Evolutionary conservation across 1,140 invertebrate genomes (phyloP), one percentile per base, ranked within the genome.

Genomic region (Panulirus ornatus): DNA sequence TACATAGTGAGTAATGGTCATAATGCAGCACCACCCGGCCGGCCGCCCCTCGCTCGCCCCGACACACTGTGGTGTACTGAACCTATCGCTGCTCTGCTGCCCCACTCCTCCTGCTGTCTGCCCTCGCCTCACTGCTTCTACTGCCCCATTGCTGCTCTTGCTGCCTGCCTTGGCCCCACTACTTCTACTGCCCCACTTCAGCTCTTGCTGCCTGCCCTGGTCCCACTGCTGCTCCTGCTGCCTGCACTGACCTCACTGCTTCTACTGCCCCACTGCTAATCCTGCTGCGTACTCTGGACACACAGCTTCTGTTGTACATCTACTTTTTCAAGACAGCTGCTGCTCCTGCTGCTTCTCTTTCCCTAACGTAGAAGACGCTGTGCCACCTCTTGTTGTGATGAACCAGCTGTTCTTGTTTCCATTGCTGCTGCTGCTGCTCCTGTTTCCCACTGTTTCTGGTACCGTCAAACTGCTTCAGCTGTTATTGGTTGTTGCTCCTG

Each of bases 1-100:
- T 88, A 88, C 85, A 51, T 54, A 6, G 44, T 88, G 85, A 88
- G 75, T 88, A 70, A 88, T 88, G 85, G 84, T 66, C 42, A 70
- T 88, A 81, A 88, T 88, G 85, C 76, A 79, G 75, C 75, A 47
- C 40, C 82, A 73, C 16, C 54, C 81, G 71, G 66, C 83, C 83
- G 66, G 70, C 70, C 42, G n/a, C 27, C 58, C n/a, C 40, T 34
- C 81, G 81, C 42, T 58, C 40, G 36, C 51, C 66, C 36, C 42
- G 71, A n/a, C 73, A 36, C 51, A 36, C n/a, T 58, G 84, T 86
- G 73, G 71, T 86, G 27, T 86, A 86, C 84, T 86, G 84, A 86
- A 86, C 84, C 51, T 38, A 16, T 51, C 58, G 9, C 47, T 58
- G 40, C 30, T 73, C 36, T 47, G 38, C 22, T 40, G 14, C 54